Percentiles rank a stretch among this genome's conserved stretches.
Evolutionary conservation across 2,888 invertebrate species (phyloP).

Genomic region (Eristalinus aeneus): DNA sequence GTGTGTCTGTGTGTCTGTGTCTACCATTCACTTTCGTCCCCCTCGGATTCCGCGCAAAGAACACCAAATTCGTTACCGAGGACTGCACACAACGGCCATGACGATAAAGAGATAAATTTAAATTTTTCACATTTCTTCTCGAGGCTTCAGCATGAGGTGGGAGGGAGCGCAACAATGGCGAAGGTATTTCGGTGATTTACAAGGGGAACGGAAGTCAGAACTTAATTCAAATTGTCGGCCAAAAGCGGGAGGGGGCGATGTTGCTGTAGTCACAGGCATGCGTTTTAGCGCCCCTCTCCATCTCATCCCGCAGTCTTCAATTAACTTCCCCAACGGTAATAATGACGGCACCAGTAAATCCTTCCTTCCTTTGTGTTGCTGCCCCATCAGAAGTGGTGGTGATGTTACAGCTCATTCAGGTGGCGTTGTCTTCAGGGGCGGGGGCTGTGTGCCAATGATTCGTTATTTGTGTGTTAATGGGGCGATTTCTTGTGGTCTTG

Average conservation of each 20-base stretch:
- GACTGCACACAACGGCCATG: neutral
- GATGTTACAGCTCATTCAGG: neutral
- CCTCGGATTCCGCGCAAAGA: neutral
- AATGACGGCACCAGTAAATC: conserved; percentile 1
- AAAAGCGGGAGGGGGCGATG: neutral
- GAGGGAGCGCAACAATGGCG: neutral
- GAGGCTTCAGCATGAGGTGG: neutral
- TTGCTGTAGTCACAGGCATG: neutral
- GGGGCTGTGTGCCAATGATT: conserved; percentile 40
- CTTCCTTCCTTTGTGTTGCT: neutral
- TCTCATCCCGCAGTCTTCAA: conserved; percentile 46
- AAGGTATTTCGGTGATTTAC: conserved; percentile 38
- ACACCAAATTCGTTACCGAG: neutral
- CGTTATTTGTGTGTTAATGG: conserved; percentile 36
- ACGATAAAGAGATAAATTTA: neutral
- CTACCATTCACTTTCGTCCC: neutral
- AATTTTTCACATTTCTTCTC: conserved; percentile 7
- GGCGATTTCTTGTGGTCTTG: conserved; percentile 12
- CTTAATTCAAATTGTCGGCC: conserved; percentile 72
- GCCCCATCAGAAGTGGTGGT: neutral
- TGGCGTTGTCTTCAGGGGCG: neutral
- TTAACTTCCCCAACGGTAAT: conserved; percentile 51
- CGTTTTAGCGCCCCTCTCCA: neutral
- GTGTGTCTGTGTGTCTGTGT: conserved; percentile 16
- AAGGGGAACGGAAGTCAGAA: conserved; percentile 64